Percentiles rank a stretch among this genome's conserved stretches.
These are phyloP conservation scores for Apamea monoglypha DNA, from an alignment of 2,888 invertebrate species.

Conservation along the genomic window DNA sequence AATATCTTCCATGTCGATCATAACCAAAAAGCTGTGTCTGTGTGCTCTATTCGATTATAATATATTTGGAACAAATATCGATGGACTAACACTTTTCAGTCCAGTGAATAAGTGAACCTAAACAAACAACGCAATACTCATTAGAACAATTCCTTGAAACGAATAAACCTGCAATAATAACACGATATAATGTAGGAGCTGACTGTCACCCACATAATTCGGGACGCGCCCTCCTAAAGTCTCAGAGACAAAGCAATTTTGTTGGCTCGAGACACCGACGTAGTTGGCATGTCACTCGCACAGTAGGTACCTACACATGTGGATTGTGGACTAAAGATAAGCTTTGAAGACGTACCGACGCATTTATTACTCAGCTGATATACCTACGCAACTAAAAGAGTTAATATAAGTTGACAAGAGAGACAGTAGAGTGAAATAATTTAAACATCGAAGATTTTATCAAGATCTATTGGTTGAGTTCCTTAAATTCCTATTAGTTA, in stretches of 20 bases:
- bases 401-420: not conserved
- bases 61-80: not conserved
- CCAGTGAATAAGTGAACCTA: not conserved
- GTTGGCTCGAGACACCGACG: slow-evolving; percentile 78
- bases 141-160: slow-evolving; percentile 63
- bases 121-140: slow-evolving; percentile 32
- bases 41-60: not conserved
- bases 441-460: not conserved
- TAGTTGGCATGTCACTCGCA: slow-evolving; percentile 83
- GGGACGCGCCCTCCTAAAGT: slow-evolving; percentile 77
- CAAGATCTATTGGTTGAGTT: not conserved
- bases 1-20: not conserved
- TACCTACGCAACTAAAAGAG: slow-evolving; percentile 40
- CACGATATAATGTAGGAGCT: slow-evolving; percentile 69
- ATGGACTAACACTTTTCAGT: not conserved
- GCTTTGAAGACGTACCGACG: slow-evolving; percentile 69
- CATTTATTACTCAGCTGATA: slow-evolving; percentile 44
- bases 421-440: not conserved
- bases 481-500: not conserved
- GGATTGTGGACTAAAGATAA: slow-evolving; percentile 79
- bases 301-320: slow-evolving; percentile 71
- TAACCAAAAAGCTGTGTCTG: not conserved
- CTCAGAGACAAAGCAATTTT: slow-evolving; percentile 83
- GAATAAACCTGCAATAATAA: slow-evolving; percentile 75
- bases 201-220: slow-evolving; percentile 76